Evolutionary conservation across 2,797 vertebrate species (phyloP).

Genomic region (Mus caroli): DNA sequence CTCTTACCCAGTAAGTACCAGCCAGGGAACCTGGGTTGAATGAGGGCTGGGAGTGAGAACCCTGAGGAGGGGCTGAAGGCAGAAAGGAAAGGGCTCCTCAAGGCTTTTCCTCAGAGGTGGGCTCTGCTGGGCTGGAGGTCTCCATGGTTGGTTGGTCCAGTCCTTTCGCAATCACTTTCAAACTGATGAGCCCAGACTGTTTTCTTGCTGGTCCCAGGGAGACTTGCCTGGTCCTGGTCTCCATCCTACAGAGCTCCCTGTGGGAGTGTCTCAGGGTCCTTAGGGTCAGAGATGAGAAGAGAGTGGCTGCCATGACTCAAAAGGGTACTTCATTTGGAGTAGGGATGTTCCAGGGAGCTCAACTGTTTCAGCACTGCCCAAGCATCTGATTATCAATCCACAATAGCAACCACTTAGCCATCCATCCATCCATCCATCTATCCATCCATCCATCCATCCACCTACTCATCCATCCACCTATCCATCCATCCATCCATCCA

Average conservation of each 20-base stretch:
- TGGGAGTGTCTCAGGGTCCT: not conserved
- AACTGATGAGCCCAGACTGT: not conserved
- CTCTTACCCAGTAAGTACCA: conserved; percentile 48
- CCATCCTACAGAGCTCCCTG: not conserved
- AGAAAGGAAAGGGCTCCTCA: not conserved
- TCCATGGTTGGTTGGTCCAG: not conserved
- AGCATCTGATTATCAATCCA: not conserved
- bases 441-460: no score
- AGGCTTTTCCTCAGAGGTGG: not conserved
- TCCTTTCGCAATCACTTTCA: not conserved
- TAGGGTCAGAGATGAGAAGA: not conserved
- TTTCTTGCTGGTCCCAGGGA: not conserved
- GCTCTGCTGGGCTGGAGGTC: not conserved
- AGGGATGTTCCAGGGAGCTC: not conserved
- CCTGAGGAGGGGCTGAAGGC: not conserved
- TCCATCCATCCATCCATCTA: not conserved
- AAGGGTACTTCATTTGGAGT: not conserved
- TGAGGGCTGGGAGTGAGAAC: not conserved
- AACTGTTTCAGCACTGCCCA: not conserved
- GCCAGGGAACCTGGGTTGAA: not conserved
- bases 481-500: not conserved
- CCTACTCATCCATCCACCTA: not conserved
- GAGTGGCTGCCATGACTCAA: not conserved
- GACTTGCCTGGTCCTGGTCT: not conserved
- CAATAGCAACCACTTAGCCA: not conserved